Conservation (phyloP, 2,888 invertebrate genomes). For the Tanypteryx hageni region DNA sequence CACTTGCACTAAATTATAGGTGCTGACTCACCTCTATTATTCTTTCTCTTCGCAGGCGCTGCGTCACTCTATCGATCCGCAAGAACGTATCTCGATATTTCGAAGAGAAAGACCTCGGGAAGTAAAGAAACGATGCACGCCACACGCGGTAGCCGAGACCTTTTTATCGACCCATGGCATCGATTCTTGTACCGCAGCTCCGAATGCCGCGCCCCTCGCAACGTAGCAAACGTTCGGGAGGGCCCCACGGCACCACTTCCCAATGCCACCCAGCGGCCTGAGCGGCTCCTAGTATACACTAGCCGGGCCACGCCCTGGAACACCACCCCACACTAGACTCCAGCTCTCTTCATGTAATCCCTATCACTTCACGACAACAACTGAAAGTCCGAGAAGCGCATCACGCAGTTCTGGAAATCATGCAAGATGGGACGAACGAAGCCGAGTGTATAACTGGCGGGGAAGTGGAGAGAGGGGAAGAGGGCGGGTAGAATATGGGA, state of each 20-base stretch:
- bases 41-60: slow-evolving; percentile 41
- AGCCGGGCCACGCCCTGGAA: slow-evolving; percentile 46
- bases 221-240: slow-evolving; percentile 39
- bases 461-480: neutral
- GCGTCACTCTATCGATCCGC: slow-evolving; percentile 62
- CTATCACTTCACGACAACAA: neutral
- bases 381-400: slow-evolving; percentile 49
- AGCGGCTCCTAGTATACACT: slow-evolving; percentile 19
- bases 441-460: slow-evolving; percentile 38
- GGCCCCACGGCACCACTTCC: slow-evolving; percentile 52
- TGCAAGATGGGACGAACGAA: slow-evolving; percentile 31
- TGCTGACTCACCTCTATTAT: slow-evolving; percentile 57
- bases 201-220: slow-evolving; percentile 59
- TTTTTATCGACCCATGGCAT: slow-evolving; percentile 62
- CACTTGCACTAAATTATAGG: slow-evolving; percentile 27
- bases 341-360: slow-evolving; percentile 26
- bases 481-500: neutral
- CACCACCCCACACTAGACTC: neutral
- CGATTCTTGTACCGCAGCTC: slow-evolving; percentile 50
- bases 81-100: slow-evolving; percentile 57
- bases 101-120: slow-evolving; percentile 42
- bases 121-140: slow-evolving; percentile 52
- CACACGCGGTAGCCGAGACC: slow-evolving; percentile 54
- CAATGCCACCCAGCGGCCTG: slow-evolving; percentile 37
- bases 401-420: slow-evolving; percentile 48